Evolutionary conservation across 2,888 invertebrate species (phyloP).

Genomic region (Xanthorhoe designata): DNA sequence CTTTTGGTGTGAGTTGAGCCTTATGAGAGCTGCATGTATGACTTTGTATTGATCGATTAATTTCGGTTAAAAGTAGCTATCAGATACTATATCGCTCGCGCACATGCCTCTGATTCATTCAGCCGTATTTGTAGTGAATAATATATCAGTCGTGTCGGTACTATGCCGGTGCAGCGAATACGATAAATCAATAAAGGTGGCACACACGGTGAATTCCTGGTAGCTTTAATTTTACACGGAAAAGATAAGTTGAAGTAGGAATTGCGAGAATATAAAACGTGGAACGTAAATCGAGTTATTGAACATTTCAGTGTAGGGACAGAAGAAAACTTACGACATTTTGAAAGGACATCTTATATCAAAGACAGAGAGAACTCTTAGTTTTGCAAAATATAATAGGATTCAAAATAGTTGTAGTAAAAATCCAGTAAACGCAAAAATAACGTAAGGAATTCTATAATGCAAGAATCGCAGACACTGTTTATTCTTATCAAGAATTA

Average conservation of each 20-base stretch:
- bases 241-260: conserved; percentile 9
- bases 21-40: neutral
- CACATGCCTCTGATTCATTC: neutral
- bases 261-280: conserved; percentile 8
- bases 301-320: conserved; percentile 2
- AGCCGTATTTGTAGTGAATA: neutral
- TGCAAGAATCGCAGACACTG: neutral
- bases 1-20: too few relatives aligned
- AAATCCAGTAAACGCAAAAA: neutral
- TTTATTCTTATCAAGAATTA: neutral
- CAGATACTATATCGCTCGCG: neutral
- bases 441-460: too few relatives aligned
- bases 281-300: conserved; percentile 1
- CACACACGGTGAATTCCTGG: conserved; percentile 7
- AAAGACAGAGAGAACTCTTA: neutral
- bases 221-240: conserved; percentile 19
- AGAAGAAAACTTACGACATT: neutral
- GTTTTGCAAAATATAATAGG: neutral
- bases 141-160: neutral
- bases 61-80: neutral
- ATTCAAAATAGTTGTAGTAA: neutral
- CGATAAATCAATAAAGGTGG: conserved; percentile 23
- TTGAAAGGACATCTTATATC: neutral
- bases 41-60: neutral
- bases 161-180: conserved; percentile 8